phyloP scores from a whole-genome alignment of 2,888 invertebrate genomes.

The Yponomeuta plumbellus region DNA sequence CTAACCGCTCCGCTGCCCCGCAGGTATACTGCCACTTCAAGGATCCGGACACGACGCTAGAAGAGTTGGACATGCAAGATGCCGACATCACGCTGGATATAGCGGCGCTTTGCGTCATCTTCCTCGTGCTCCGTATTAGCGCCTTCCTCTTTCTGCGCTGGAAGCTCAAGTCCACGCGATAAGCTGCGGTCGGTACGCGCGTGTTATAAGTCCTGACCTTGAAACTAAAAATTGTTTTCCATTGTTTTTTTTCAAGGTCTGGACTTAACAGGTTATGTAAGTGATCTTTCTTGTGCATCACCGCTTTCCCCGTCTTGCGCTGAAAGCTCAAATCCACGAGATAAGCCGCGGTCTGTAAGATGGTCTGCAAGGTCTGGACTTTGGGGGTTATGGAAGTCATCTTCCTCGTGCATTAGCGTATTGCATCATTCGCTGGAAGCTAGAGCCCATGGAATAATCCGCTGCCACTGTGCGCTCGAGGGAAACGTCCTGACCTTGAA shows the following conservation, averaged over 20 bases:
- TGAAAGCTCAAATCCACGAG: too few relatives aligned
- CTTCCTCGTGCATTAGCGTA: too few relatives aligned
- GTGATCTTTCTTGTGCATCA: too few relatives aligned
- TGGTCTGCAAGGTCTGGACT: too few relatives aligned
- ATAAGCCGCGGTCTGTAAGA: too few relatives aligned
- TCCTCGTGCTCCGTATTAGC: slow-evolving; percentile 85
- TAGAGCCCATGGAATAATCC: slow-evolving; percentile 84
- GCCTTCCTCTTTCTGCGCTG: slow-evolving; percentile 91
- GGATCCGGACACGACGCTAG: slow-evolving; percentile 86
- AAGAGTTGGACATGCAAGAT: slow-evolving; percentile 90
- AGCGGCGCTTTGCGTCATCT: slow-evolving; percentile 86
- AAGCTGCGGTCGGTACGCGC: slow-evolving; percentile 38
- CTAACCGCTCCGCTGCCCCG: neutral
- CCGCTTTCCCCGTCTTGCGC: too few relatives aligned
- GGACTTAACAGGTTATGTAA: too few relatives aligned
- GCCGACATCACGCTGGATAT: slow-evolving; percentile 88
- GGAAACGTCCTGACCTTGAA: too few relatives aligned
- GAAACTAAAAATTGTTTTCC: too few relatives aligned
- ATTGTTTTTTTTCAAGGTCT: too few relatives aligned
- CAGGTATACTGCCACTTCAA: slow-evolving; percentile 92
- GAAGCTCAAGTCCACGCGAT: slow-evolving; percentile 89
- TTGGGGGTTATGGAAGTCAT: too few relatives aligned
- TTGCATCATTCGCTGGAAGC: slow-evolving; percentile 94
- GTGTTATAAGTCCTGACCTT: neutral
- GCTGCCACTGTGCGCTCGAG: neutral